phyloP scores from a whole-genome alignment of 1,140 invertebrate species.

The Capitella teleta region DNA sequence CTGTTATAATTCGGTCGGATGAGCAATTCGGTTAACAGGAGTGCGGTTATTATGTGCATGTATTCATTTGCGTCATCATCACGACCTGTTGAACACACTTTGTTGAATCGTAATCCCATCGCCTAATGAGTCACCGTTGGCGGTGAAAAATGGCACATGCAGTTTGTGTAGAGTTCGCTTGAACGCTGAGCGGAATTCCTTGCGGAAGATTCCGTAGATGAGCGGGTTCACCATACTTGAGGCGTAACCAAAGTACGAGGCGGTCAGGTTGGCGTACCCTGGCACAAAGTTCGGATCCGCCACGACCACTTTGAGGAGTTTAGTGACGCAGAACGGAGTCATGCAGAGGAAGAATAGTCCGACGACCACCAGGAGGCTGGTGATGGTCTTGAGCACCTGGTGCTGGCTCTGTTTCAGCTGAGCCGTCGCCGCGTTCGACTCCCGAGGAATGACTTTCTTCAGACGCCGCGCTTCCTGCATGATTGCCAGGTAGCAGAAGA shows the following conservation, averaged over 20 bases:
- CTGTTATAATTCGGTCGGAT: too few species aligned
- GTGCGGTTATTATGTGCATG: too few species aligned
- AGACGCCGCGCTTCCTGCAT: slow-evolving; percentile 17
- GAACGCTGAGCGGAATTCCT: slow-evolving; percentile 32
- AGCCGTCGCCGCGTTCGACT: neutral
- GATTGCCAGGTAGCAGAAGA: slow-evolving; percentile 25
- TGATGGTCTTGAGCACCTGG: slow-evolving; percentile 24
- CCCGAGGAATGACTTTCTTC: neutral
- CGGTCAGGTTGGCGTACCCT: slow-evolving; percentile 24
- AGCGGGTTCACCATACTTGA: slow-evolving; percentile 37
- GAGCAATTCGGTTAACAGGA: too few species aligned
- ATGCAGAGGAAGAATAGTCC: slow-evolving; percentile 35
- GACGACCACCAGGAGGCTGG: slow-evolving; percentile 33
- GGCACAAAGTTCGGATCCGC: slow-evolving; percentile 18
- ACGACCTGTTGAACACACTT: too few species aligned
- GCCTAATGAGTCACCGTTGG: too few species aligned
- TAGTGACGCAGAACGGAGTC: slow-evolving; percentile 41
- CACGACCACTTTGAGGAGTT: slow-evolving; percentile 32
- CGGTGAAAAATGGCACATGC: too few species aligned
- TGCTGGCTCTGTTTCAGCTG: slow-evolving; percentile 8
- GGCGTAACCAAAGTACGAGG: slow-evolving; percentile 28
- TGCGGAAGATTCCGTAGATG: slow-evolving; percentile 38
- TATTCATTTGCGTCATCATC: too few species aligned
- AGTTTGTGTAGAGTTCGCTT: neutral
- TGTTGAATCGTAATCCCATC: too few species aligned